Conservation (phyloP, 2,888 invertebrate species). For the Chaetogeoica ovagalla region DNA sequence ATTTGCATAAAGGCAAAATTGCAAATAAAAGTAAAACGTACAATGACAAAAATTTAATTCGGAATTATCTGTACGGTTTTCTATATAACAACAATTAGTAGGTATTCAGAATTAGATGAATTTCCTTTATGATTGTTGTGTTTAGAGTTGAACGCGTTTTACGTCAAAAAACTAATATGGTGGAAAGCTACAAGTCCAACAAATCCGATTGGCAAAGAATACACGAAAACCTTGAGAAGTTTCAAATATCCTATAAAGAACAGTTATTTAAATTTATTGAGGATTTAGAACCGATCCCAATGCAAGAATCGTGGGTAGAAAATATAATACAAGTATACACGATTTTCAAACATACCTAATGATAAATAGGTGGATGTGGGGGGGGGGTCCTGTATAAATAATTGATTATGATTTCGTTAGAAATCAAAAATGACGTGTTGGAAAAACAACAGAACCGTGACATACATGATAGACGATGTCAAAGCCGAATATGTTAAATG, state of each 20-base stretch:
- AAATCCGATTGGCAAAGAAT: not conserved
- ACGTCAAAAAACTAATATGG: not conserved
- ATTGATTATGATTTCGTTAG: not conserved
- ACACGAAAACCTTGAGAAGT: not conserved
- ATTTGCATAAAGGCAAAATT: not conserved
- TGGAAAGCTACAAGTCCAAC: not conserved
- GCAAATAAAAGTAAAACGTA: not conserved
- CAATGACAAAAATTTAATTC: not conserved
- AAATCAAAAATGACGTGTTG: too few species aligned
- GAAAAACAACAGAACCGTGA: too few species aligned
- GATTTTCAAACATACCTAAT: too few species aligned
- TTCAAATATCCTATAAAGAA: not conserved
- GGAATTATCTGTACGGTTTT: not conserved
- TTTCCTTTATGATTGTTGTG: not conserved
- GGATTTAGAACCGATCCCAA: not conserved
- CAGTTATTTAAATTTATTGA: not conserved
- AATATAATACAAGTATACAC: slow-evolving; percentile 13
- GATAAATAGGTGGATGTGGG: too few species aligned
- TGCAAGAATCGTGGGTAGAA: slow-evolving; percentile 10
- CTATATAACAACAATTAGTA: too few species aligned
- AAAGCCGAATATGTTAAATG: too few species aligned
- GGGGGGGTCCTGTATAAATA: too few species aligned
- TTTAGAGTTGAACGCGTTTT: not conserved
- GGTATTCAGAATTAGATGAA: not conserved
- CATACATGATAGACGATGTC: too few species aligned